These are phyloP conservation scores for Cotesia chilonis DNA, from an alignment of 1,140 invertebrate species.

Conservation along the genomic window DNA sequence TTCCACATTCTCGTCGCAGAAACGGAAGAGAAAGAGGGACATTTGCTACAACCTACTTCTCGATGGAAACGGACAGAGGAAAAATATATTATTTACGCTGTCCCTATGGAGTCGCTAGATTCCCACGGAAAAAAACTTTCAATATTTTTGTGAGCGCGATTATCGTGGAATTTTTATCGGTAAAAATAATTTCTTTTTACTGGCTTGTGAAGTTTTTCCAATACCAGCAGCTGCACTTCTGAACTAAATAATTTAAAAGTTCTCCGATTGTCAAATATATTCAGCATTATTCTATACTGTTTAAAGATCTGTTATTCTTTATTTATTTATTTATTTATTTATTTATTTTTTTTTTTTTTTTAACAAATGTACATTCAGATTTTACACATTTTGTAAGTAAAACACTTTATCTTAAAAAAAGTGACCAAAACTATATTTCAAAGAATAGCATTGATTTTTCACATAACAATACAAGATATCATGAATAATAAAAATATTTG, in stretches of 20 bases:
- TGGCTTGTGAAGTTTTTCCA: constrained; percentile 19
- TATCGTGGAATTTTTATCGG: constrained; percentile 24
- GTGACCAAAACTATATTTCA: too few relatives aligned
- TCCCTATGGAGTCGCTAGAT: constrained; percentile 26
- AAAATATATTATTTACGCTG: constrained; percentile 52
- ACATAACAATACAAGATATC: too few relatives aligned
- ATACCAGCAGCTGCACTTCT: constrained; percentile 10
- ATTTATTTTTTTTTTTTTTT: background rate
- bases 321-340: background rate
- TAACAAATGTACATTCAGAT: background rate
- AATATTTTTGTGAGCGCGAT: constrained; percentile 35
- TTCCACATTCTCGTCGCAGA: constrained; percentile 6
- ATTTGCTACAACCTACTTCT: constrained; percentile 11
- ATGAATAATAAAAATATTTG: too few relatives aligned
- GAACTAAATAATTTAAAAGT: constrained; percentile 20
- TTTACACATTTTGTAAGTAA: background rate
- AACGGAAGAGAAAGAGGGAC: constrained; percentile 27
- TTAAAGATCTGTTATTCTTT: background rate
- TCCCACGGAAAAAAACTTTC: constrained; percentile 36
- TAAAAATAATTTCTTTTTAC: constrained; percentile 25
- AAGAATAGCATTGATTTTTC: too few relatives aligned
- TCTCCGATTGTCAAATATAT: constrained; percentile 14
- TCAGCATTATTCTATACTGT: constrained; percentile 8
- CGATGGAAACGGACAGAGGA: constrained; percentile 37
- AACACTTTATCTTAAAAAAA: background rate